Conservation (phyloP, 2,797 vertebrate species). For the Lutra lutra region DNA sequence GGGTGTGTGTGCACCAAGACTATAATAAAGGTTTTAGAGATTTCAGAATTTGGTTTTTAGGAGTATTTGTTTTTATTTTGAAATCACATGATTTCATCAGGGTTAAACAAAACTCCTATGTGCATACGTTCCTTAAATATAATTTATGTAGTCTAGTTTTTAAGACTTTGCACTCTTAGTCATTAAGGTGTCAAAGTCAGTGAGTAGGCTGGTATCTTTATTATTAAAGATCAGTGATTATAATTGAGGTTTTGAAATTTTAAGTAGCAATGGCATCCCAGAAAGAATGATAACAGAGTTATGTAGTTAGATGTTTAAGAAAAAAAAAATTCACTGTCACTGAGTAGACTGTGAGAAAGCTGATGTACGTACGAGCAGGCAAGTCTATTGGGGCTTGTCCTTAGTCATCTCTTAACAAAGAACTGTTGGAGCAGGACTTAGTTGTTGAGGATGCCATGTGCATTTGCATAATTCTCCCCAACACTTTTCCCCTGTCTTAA, state of each 20-base stretch:
- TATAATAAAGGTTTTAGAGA: neutral
- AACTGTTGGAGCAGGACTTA: neutral
- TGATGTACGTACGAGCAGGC: neutral
- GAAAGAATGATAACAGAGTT: constrained; percentile 71
- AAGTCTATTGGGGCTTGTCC: neutral
- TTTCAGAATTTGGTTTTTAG: constrained; percentile 36
- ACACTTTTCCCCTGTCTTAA: neutral
- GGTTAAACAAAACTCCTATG: constrained; percentile 41
- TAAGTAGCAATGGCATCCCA: constrained; percentile 72
- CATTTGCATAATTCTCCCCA: neutral
- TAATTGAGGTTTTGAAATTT: constrained; percentile 81
- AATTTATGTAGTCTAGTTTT: constrained; percentile 73
- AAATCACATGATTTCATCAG: constrained; percentile 16
- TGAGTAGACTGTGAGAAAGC: constrained; percentile 66
- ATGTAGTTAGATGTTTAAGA: constrained; percentile 65
- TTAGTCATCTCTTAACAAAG: neutral
- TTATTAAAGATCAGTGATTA: constrained; percentile 79
- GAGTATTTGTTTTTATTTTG: constrained; percentile 4
- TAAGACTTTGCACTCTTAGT: constrained; percentile 70
- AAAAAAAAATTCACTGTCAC: constrained; percentile 49
- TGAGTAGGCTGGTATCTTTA: constrained; percentile 79
- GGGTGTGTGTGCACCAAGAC: neutral
- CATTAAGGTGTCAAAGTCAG: constrained; percentile 79
- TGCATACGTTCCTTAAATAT: constrained; percentile 56
- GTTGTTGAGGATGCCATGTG: neutral